phyloP scores from a whole-genome alignment of 2,797 vertebrate species.

The Phylloscopus collybita region DNA sequence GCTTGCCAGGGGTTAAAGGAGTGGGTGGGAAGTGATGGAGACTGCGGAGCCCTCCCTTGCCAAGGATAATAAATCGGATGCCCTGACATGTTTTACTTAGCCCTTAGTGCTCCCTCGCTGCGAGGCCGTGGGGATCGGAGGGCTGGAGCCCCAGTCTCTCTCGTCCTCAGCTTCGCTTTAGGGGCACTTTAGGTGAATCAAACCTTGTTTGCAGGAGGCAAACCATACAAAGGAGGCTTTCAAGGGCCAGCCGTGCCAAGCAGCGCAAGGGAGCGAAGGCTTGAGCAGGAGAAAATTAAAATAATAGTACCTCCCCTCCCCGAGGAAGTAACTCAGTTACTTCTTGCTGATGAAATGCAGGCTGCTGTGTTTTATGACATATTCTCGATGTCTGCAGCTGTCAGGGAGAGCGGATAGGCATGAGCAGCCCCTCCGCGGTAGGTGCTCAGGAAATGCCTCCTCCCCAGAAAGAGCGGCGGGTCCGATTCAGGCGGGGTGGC shows the following conservation, averaged over 20 bases:
- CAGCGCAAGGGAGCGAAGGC: not conserved
- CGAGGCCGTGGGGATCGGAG: conserved; percentile 3
- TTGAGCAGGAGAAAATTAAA: not conserved
- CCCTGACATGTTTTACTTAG: conserved; percentile 13
- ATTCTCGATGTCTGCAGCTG: not conserved
- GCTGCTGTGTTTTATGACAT: not conserved
- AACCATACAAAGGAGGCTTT: conserved; percentile 73
- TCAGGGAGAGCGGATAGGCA: not conserved
- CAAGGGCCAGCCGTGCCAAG: conserved; percentile 25
- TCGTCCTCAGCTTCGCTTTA: not conserved
- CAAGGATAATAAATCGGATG: conserved; percentile 42
- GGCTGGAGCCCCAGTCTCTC: not conserved
- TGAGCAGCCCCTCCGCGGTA: not conserved
- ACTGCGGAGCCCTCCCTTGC: conserved; percentile 41
- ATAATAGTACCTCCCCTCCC: not conserved
- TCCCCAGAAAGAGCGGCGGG: not conserved
- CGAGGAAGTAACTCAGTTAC: conserved; percentile 6
- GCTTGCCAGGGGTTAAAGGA: not conserved
- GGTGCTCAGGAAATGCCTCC: not conserved
- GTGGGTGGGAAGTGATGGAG: conserved; percentile 49
- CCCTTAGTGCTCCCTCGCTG: not conserved
- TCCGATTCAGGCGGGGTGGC: not conserved
- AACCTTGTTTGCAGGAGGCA: conserved; percentile 58
- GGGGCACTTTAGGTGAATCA: conserved; percentile 75
- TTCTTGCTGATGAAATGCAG: not conserved